Evolutionary conservation across 2,888 invertebrate genomes (phyloP).

Genomic region (Mimas tiliae): DNA sequence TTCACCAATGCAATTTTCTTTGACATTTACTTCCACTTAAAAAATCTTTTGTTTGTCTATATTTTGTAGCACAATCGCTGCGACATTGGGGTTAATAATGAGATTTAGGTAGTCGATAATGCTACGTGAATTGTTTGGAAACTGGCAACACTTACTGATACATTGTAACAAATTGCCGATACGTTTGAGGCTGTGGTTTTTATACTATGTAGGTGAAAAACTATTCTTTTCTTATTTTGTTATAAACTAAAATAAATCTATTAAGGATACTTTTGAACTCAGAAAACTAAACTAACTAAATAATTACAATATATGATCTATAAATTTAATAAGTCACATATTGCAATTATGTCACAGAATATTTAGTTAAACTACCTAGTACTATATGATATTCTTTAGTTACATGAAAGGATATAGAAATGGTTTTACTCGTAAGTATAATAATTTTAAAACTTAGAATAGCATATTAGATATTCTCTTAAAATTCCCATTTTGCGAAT

Average conservation of each 20-base stretch:
- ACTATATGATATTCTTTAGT: too few relatives aligned
- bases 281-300: too few relatives aligned
- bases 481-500: background rate
- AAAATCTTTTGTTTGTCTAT: conserved; percentile 19
- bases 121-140: conserved; percentile 12
- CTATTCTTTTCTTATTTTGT: background rate
- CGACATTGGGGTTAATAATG: conserved; percentile 28
- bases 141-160: background rate
- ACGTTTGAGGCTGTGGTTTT: background rate
- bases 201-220: background rate
- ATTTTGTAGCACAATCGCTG: conserved; percentile 25
- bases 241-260: background rate
- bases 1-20: conserved; percentile 35
- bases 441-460: too few relatives aligned
- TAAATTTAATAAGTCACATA: too few relatives aligned
- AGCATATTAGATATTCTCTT: too few relatives aligned
- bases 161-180: conserved; percentile 5
- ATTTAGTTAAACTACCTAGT: too few relatives aligned
- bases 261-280: too few relatives aligned
- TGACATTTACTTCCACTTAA: conserved; percentile 29
- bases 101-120: conserved; percentile 23
- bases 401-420: too few relatives aligned
- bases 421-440: too few relatives aligned
- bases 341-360: too few relatives aligned
- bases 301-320: too few relatives aligned